Percentiles rank a stretch among this genome's conserved stretches.
Evolutionary conservation across 2,113 vertebrate species (phyloP).

Genomic region (Phaethornis superciliosus): DNA sequence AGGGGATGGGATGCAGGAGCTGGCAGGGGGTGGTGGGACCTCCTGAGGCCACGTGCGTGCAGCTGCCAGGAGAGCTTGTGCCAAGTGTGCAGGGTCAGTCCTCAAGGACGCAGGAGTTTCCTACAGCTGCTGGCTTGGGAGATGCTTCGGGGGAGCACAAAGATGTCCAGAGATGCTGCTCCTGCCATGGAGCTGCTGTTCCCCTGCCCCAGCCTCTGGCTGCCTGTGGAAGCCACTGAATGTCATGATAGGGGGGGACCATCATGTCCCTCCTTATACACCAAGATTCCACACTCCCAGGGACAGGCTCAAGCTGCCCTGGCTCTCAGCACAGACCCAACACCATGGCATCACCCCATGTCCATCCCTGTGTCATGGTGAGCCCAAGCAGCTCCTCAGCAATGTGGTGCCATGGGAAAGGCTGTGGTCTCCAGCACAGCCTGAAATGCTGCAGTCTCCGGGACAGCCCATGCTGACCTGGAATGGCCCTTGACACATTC

Average conservation of each 20-base stretch:
- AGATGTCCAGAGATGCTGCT: not conserved
- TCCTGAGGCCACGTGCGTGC: not conserved
- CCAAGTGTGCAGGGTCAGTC: not conserved
- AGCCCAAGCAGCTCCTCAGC: not conserved
- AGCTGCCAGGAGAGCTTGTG: not conserved
- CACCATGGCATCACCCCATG: accelerated
- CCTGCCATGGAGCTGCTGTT: accelerated
- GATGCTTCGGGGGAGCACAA: not conserved
- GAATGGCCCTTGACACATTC: not conserved
- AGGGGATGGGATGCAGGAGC: not conserved
- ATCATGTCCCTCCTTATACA: not conserved
- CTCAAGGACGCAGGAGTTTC: not conserved
- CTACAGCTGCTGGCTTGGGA: slow-evolving; percentile 9
- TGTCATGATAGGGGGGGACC: accelerated
- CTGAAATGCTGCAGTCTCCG: not conserved
- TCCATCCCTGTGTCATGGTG: not conserved
- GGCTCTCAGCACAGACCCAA: not conserved
- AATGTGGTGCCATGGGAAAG: accelerated
- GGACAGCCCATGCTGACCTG: not conserved
- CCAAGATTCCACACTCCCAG: not conserved
- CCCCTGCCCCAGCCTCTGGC: not conserved
- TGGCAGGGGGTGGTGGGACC: not conserved
- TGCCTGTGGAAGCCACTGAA: accelerated
- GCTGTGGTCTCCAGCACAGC: not conserved
- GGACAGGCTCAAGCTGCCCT: not conserved